Evolutionary conservation across 2,888 invertebrate species (phyloP).

Genomic region (Patella depressa): DNA sequence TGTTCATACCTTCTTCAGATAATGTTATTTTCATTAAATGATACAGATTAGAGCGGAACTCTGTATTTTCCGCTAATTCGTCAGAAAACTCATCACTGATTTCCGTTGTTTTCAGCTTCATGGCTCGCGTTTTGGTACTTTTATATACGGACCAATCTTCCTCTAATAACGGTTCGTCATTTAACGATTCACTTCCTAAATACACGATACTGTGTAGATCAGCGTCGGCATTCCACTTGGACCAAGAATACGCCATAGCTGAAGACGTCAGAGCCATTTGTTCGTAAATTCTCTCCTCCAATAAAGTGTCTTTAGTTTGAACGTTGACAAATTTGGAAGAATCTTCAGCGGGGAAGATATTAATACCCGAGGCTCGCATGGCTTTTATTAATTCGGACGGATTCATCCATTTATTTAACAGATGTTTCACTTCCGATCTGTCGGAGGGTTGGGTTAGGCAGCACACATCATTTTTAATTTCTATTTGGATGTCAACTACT

Average conservation of each 20-base stretch:
- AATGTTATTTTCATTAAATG: constrained; percentile 53
- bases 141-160: constrained; percentile 67
- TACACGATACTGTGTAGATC: constrained; percentile 61
- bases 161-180: constrained; percentile 66
- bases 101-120: constrained; percentile 66
- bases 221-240: constrained; percentile 67
- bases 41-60: constrained; percentile 68
- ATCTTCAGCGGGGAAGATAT: constrained; percentile 70
- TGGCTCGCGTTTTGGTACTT: constrained; percentile 62
- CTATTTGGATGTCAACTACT: constrained; percentile 69
- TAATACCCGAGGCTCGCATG: constrained; percentile 63
- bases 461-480: constrained; percentile 67
- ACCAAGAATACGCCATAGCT: constrained; percentile 68
- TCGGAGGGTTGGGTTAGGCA: constrained; percentile 63
- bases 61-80: constrained; percentile 57
- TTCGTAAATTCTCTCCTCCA: constrained; percentile 66
- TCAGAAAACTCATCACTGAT: constrained; percentile 65
- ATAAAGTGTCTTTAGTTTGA: constrained; percentile 66
- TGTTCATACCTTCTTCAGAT: constrained; percentile 50
- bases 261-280: constrained; percentile 69
- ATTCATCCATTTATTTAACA: constrained; percentile 64
- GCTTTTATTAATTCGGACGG: constrained; percentile 64
- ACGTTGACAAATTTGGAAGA: constrained; percentile 70
- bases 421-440: constrained; percentile 57
- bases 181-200: constrained; percentile 64